Conservation (phyloP, 2,888 invertebrate species). For the Synergus itoensis region DNA sequence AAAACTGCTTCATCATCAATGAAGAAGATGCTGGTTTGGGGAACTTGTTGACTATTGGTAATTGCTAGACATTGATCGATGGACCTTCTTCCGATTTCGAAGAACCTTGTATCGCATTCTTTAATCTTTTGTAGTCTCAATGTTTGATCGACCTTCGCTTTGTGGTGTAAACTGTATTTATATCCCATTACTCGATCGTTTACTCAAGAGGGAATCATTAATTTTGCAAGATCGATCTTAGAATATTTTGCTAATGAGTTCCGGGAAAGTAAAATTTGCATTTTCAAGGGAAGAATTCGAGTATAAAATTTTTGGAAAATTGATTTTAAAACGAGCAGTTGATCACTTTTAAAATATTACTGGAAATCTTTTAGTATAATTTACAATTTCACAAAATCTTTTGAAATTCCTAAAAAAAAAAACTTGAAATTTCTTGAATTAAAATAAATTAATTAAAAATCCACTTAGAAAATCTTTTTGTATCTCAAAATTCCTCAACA, state of each 20-base stretch:
- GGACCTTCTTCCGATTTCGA: conserved; percentile 4
- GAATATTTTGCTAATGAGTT: background rate
- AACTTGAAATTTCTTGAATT: too few species aligned
- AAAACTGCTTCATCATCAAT: conserved; percentile 11
- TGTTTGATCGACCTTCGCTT: background rate
- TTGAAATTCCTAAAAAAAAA: too few species aligned
- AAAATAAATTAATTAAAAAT: too few species aligned
- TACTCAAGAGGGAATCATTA: background rate
- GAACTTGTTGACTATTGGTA: conserved; percentile 9
- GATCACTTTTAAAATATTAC: too few species aligned
- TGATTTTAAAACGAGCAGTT: background rate
- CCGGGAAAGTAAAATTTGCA: background rate
- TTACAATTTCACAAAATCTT: too few species aligned
- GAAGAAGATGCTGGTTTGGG: background rate
- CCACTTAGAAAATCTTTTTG: too few species aligned
- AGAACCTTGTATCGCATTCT: conserved; percentile 8
- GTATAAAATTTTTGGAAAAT: background rate
- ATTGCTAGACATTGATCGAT: conserved; percentile 31
- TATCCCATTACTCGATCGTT: background rate
- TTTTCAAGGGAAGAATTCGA: background rate
- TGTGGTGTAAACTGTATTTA: conserved; percentile 10
- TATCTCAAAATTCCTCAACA: too few species aligned
- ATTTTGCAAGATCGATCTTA: background rate
- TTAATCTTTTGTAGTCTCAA: background rate
- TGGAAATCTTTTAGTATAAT: too few species aligned